Evolutionary conservation across 92 coral and sea anemone species (phyloP), one percentile per base, ranked within the genome.

Genomic region (Phenganax stokvisi): DNA sequence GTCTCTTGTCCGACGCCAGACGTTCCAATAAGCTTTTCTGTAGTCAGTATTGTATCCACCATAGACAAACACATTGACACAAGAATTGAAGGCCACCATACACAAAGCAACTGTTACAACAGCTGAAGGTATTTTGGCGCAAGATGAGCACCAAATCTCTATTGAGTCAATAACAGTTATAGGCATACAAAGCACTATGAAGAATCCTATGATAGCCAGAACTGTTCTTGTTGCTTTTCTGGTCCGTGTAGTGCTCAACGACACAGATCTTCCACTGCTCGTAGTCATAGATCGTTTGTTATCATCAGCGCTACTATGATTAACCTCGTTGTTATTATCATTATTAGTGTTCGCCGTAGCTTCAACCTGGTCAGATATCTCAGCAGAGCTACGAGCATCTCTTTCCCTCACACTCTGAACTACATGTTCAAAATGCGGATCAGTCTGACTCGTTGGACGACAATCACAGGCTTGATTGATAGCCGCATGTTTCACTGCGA

Each of bases 11-110:
- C 76, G 57, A 51, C 17, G 57, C 82, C 72, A 63, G 5, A 78
- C 73, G 9, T 63, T 78, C 60, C 72, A 58, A 47, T 78, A 78
- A 2, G 82, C 82, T 29, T 78, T 78, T 63, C 82, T 78, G 68
- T 78, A 78, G 15, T 93, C 98, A 55, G 90, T 86, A 80, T 93
- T 91, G 75, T 87, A 93, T 12, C 98, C 97, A 9, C 97, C 98
- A 65, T 93, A 93, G 10, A 93, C 88, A 72, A 93, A 93, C 81
- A 93, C 93, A 55, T 93, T 93, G 4, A 93, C 89, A 61, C 93
- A 89, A 12, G 97, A 89, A 77, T 93, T 93, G 0, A 89, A 79
- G 29, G 89, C 89, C 51, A 90, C 98, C 91, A 93, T 85, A 58
- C 90, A 89, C 64, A 92, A 90, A 25, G 96, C 89, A 1, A 93